A percentile compares a stretch with the other conserved stretches of the same genome.
Conservation (phyloP, 2,888 invertebrate species). For the Drosophila suboccidentalis region DNA sequence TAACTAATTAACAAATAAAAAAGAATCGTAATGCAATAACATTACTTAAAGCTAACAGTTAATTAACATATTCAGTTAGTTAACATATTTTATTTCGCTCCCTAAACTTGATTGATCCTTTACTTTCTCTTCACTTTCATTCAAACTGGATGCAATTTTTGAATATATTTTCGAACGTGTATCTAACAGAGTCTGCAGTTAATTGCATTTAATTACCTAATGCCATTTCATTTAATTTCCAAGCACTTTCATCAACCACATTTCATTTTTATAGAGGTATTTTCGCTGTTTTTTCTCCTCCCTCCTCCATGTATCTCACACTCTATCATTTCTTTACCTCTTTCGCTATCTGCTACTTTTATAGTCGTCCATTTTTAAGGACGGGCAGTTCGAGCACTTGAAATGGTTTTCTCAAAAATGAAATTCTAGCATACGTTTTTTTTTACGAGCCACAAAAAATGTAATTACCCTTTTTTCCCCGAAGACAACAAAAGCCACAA, state of each 20-base stretch:
- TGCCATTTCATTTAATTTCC: constrained; percentile 44
- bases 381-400: constrained; percentile 21
- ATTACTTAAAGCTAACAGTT: not conserved
- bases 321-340: not conserved
- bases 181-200: constrained; percentile 1
- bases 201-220: constrained; percentile 44
- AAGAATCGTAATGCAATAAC: not conserved
- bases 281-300: not conserved
- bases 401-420: constrained; percentile 5
- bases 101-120: not conserved
- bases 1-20: too few species aligned
- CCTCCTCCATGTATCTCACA: not conserved
- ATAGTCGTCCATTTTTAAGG: constrained; percentile 26
- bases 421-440: constrained; percentile 37
- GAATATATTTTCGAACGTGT: not conserved
- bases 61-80: not conserved
- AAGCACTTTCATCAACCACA: constrained; percentile 31
- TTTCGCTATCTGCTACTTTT: constrained; percentile 16
- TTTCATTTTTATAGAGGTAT: constrained; percentile 37
- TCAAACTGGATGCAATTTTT: not conserved
- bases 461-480: constrained; percentile 30
- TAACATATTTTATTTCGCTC: not conserved
- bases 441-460: constrained; percentile 58
- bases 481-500: constrained; percentile 4
- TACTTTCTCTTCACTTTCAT: constrained; percentile 2